Conservation (phyloP, 1,140 invertebrate species). For the Drosophila chauvacae region DNA sequence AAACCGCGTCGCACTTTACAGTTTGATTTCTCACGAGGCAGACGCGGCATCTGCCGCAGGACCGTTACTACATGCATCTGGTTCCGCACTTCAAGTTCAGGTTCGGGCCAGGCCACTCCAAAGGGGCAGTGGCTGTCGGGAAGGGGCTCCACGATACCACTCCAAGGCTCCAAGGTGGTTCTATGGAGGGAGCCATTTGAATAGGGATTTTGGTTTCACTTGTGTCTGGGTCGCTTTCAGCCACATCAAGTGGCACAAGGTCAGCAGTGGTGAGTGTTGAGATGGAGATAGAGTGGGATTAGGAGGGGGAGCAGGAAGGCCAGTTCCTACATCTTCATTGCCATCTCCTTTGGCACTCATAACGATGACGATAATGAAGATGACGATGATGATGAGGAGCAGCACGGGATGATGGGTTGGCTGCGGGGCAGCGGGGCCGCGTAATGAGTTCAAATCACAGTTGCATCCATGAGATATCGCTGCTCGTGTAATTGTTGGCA, state of each 20-base stretch:
- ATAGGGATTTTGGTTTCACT: constrained; percentile 83
- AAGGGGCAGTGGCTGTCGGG: constrained; percentile 2
- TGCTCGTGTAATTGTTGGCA: constrained; percentile 78
- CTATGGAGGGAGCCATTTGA: constrained; percentile 65
- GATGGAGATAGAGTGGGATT: constrained; percentile 43
- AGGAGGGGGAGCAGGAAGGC: constrained; percentile 2
- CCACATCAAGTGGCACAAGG: constrained; percentile 75
- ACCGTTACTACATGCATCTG: constrained; percentile 81
- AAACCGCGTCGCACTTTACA: constrained; percentile 75
- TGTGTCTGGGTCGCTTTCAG: constrained; percentile 70
- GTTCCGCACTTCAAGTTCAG: constrained; percentile 82
- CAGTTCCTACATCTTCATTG: constrained; percentile 23
- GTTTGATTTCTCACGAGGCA: constrained; percentile 82
- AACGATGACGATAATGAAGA: constrained; percentile 34
- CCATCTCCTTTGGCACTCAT: constrained; percentile 29
- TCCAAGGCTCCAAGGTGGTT: constrained; percentile 4
- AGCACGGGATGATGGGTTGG: constrained; percentile 29
- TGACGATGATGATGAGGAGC: constrained; percentile 15
- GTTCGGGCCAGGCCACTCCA: constrained; percentile 53
- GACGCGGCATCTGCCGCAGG: constrained; percentile 66
- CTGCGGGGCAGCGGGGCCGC: constrained; percentile 39
- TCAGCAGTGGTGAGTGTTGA: constrained; percentile 46
- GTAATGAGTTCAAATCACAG: constrained; percentile 76
- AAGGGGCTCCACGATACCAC: neutral
- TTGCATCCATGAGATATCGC: constrained; percentile 59